phyloP scores from a whole-genome alignment of 2,113 vertebrate genomes.

The Ailurus styani region DNA sequence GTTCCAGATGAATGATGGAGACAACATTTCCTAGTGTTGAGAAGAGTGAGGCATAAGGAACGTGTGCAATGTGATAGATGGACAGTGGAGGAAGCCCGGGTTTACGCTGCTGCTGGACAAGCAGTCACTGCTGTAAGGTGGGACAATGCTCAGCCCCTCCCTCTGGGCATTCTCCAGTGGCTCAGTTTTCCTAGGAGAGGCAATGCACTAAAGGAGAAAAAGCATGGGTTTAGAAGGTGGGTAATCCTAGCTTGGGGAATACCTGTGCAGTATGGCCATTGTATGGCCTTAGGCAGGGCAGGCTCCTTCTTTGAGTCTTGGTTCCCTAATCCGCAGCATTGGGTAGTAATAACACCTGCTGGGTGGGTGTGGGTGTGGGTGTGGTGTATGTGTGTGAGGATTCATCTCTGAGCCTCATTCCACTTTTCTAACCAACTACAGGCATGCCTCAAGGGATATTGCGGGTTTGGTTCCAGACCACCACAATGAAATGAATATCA shows the following conservation, averaged over 20 bases:
- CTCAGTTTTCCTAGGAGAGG: background rate
- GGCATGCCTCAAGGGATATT: background rate
- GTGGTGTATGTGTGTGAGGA: background rate
- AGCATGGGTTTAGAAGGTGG: background rate
- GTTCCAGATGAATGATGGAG: background rate
- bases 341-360: background rate
- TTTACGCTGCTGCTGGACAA: background rate
- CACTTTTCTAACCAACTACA: background rate
- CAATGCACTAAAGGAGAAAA: background rate
- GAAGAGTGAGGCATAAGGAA: background rate
- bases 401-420: background rate
- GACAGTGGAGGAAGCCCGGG: background rate
- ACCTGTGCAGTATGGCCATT: background rate
- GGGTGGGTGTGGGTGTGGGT: background rate
- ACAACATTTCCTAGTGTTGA: background rate
- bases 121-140: background rate
- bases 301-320: background rate
- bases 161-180: background rate
- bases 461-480: background rate
- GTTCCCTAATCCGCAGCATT: background rate
- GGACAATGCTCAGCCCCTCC: background rate
- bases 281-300: background rate
- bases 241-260: background rate
- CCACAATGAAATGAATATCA: background rate
- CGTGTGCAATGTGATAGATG: rapidly evolving